Evolutionary conservation across 2,113 vertebrate genomes (phyloP).

Genomic region (Nibea coibor): DNA sequence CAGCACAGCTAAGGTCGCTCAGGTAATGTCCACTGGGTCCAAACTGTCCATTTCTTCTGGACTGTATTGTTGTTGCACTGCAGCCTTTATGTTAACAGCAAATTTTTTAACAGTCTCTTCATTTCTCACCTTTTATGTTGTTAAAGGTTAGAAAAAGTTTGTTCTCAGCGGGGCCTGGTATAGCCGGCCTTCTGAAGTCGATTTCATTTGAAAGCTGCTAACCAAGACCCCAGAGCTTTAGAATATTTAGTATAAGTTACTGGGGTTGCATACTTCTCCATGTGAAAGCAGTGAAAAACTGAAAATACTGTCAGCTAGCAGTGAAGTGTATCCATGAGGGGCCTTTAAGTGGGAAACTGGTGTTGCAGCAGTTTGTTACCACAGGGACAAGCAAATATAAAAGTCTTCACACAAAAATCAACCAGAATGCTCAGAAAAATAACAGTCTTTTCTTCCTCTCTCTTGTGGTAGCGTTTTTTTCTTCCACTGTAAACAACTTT

Average conservation of each 20-base stretch:
- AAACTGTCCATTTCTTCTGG: background rate
- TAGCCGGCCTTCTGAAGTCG: background rate
- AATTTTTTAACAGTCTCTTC: background rate
- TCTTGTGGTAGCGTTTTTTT: background rate
- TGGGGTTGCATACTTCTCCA: background rate
- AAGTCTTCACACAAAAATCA: background rate
- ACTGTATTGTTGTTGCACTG: background rate
- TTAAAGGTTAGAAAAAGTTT: constrained; percentile 5
- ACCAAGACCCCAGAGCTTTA: background rate
- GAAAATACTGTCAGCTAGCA: background rate
- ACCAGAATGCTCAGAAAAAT: background rate
- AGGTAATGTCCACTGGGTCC: background rate
- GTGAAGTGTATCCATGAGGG: background rate
- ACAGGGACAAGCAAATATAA: background rate
- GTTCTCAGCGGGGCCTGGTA: background rate
- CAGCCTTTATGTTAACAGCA: background rate
- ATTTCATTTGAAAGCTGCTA: background rate
- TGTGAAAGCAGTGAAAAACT: background rate
- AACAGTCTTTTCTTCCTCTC: background rate
- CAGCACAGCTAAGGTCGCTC: background rate
- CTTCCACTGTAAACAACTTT: background rate
- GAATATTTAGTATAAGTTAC: background rate
- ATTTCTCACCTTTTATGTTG: background rate
- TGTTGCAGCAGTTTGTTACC: background rate
- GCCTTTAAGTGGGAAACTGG: background rate